phyloP scores from a whole-genome alignment of 2,888 invertebrate genomes.

The Zaprionus lineosus region DNA sequence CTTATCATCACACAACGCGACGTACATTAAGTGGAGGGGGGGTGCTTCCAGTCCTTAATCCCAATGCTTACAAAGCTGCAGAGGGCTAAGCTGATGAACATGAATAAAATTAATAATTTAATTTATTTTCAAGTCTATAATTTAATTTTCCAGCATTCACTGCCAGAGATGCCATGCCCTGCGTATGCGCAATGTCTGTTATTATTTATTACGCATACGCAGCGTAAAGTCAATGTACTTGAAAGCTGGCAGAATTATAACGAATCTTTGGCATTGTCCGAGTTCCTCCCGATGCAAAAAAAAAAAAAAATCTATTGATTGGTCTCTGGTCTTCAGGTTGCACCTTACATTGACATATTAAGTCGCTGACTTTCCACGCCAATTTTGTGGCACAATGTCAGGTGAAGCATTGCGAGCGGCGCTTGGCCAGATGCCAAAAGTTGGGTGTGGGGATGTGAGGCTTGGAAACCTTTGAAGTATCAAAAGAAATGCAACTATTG shows the following conservation, averaged over 20 bases:
- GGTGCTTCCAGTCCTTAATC: too few relatives aligned
- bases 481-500: slow-evolving; percentile 60
- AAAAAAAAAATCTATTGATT: slow-evolving; percentile 59
- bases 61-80: too few relatives aligned
- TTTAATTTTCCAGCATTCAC: too few relatives aligned
- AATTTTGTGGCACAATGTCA: slow-evolving; percentile 56
- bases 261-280: background rate
- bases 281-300: background rate
- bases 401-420: slow-evolving; percentile 10
- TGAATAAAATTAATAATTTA: too few relatives aligned
- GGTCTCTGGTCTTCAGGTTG: slow-evolving; percentile 32
- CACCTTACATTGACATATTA: slow-evolving; percentile 64
- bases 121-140: too few relatives aligned
- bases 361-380: slow-evolving; percentile 46
- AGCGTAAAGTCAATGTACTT: slow-evolving; percentile 25
- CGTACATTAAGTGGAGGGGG: too few relatives aligned
- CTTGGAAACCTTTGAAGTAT: slow-evolving; percentile 73
- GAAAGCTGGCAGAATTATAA: background rate
- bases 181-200: slow-evolving; percentile 21
- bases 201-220: slow-evolving; percentile 41
- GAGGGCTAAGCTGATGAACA: too few relatives aligned
- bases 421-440: background rate
- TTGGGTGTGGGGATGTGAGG: slow-evolving; percentile 7
- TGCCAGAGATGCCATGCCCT: too few relatives aligned
- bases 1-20: too few relatives aligned